phyloP scores from a whole-genome alignment of 2,113 vertebrate species.

The Trinectes maculatus region DNA sequence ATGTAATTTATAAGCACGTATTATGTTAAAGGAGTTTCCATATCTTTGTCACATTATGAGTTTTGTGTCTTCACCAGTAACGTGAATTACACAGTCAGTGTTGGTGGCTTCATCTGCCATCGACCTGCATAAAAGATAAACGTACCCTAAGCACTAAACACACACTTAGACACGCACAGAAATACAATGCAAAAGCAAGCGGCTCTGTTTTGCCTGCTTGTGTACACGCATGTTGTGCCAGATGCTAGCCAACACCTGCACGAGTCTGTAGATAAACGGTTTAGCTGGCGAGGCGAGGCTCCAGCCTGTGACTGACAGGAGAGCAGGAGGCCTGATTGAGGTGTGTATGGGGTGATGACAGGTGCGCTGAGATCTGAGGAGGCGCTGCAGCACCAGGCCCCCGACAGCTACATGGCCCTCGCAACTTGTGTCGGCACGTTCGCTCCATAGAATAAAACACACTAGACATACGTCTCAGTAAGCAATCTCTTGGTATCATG shows the following conservation, averaged over 20 bases:
- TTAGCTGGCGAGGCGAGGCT: constrained; percentile 58
- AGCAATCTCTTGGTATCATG: constrained; percentile 27
- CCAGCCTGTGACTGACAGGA: constrained; percentile 65
- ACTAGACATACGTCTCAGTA: constrained; percentile 18
- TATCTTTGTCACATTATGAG: neutral
- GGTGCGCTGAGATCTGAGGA: constrained; percentile 73
- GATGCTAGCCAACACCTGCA: constrained; percentile 72
- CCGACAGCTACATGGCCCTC: constrained; percentile 71
- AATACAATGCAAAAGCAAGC: constrained; percentile 13
- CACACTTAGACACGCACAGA: constrained; percentile 34
- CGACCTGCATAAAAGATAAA: constrained; percentile 9
- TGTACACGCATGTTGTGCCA: constrained; percentile 42
- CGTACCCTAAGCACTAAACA: constrained; percentile 35
- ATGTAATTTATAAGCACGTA: no score
- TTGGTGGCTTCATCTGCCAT: neutral
- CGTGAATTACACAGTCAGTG: constrained; percentile 1
- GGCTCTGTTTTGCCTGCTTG: constrained; percentile 8
- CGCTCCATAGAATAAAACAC: constrained; percentile 46
- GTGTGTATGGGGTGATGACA: constrained; percentile 78
- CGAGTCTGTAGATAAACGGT: constrained; percentile 50
- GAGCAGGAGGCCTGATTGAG: constrained; percentile 81
- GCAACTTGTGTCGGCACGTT: constrained; percentile 75
- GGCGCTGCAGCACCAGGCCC: constrained; percentile 46
- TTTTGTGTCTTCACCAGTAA: neutral
- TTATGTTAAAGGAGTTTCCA: no score